Evolutionary conservation across 2,113 vertebrate genomes (phyloP).

Genomic region (Fukomys damarensis): DNA sequence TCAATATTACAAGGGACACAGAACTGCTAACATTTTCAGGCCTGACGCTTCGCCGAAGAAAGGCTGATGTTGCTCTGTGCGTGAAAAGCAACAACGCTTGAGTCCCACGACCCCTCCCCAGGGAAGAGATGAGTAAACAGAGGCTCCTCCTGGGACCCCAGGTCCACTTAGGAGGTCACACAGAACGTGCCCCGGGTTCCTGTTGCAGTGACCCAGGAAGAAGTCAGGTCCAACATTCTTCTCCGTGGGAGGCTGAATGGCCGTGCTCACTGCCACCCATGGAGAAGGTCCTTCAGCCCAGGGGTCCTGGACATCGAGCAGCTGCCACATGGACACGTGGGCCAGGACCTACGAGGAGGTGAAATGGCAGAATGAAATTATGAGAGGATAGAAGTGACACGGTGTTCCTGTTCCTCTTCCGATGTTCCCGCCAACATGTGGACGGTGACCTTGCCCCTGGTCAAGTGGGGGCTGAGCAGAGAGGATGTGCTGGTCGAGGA

Average conservation of each 20-base stretch:
- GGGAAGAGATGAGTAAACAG: neutral
- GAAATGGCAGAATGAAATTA: neutral
- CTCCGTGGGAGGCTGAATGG: neutral
- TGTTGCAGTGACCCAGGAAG: neutral
- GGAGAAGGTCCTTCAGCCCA: neutral
- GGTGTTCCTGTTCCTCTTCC: neutral
- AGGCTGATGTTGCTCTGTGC: fast-evolving
- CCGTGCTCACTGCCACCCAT: neutral
- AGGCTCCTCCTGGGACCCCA: neutral
- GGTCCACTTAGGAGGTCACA: neutral
- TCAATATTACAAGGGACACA: neutral
- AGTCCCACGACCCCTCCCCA: too few relatives aligned
- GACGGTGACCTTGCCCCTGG: neutral
- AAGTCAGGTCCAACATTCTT: neutral
- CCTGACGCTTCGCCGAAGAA: neutral
- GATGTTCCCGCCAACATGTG: too few relatives aligned
- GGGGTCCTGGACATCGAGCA: neutral
- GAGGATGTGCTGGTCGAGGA: neutral
- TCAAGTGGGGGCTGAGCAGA: neutral
- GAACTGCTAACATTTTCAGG: neutral
- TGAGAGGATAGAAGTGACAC: too few relatives aligned
- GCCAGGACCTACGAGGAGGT: too few relatives aligned
- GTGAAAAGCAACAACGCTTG: too few relatives aligned
- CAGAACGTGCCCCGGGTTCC: neutral
- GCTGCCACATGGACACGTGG: neutral